phyloP scores from a whole-genome alignment of 2,888 invertebrate genomes.

The Philopedon plagiatum region DNA sequence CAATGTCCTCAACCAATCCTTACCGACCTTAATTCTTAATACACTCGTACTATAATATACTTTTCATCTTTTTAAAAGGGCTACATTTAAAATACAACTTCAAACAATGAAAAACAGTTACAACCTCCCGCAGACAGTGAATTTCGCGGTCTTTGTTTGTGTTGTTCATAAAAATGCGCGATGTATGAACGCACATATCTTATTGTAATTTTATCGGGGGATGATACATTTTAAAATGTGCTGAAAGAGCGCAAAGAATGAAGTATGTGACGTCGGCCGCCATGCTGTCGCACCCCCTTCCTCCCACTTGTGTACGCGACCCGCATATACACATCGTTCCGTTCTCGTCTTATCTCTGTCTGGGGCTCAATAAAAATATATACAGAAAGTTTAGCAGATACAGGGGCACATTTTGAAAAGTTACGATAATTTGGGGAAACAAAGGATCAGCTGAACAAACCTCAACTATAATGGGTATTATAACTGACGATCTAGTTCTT shows the following conservation, averaged over 20 bases:
- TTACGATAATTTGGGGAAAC: not conserved
- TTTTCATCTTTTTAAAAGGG: not conserved
- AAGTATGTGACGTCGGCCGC: constrained; percentile 69
- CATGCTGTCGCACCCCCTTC: constrained; percentile 68
- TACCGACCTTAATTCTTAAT: no score
- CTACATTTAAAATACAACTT: constrained; percentile 28
- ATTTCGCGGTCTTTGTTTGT: constrained; percentile 56
- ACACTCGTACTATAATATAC: no score
- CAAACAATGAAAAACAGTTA: constrained; percentile 26
- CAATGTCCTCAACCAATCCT: no score
- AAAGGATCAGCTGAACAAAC: no score
- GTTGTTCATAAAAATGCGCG: constrained; percentile 57
- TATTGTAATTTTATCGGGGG: constrained; percentile 70
- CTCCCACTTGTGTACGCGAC: constrained; percentile 63
- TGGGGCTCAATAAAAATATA: constrained; percentile 48
- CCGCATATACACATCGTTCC: constrained; percentile 63
- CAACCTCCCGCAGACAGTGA: constrained; percentile 41
- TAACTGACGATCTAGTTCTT: no score
- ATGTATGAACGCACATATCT: constrained; percentile 63
- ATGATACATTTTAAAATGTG: constrained; percentile 71
- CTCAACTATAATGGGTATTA: no score
- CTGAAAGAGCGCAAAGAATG: constrained; percentile 69
- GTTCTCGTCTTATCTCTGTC: constrained; percentile 45
- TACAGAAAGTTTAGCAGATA: constrained; percentile 28
- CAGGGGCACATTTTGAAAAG: not conserved